Base-by-base conservation (phyloP, 1,140 invertebrate species). In the Wasmannia auropunctata region DNA sequence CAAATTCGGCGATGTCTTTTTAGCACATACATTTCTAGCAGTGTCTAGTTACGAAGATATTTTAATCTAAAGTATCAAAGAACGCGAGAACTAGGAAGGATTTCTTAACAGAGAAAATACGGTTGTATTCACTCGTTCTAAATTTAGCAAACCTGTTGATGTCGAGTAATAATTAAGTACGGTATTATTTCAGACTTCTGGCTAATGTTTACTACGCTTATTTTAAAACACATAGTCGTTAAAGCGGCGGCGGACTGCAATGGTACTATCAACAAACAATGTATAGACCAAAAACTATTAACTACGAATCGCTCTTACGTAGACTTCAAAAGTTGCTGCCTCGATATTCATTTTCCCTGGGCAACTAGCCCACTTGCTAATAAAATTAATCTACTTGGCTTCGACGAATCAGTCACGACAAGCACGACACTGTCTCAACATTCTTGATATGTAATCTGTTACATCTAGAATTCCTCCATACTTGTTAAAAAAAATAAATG, bases 311-410 rank as follows among this genome's bases (percentile, higher is more conserved):
- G 8, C 56, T 72, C 40, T 72, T 72, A 37, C 31, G 40, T 5
- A 22, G 37, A 22, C 14, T 72, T 58, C 2, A 58, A 72, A 49
- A 74, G 43, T 72, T 84, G 37, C 49, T 14, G 10, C 3, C 46
- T 67, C 56, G 16, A 16, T 74, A 25, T 31, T 31, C 14, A 46
- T 70, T 28, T 69, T 56, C 37, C 22, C n/a, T 10, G 87, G 88
- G 83, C 87, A 89, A 31, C 6, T 22, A n/a, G 87, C 83, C 87
- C 83, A 40, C n/a, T 37, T 22, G 19, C 19, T 69, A 51, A 60
- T 60, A 49, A 43, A 56, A 69, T 19, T 74, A 75, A 86, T 75
- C 75, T 25, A 14, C 51, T 83, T 83, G 79, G 67, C 79, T 58
- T 72, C 58, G n/a, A 43, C 34, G 16, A 43, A 16, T 34, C n/a